Evolutionary conservation across 2,888 invertebrate genomes (phyloP), one percentile per base, ranked within the genome.

Genomic region (Petrolisthes manimaculis): DNA sequence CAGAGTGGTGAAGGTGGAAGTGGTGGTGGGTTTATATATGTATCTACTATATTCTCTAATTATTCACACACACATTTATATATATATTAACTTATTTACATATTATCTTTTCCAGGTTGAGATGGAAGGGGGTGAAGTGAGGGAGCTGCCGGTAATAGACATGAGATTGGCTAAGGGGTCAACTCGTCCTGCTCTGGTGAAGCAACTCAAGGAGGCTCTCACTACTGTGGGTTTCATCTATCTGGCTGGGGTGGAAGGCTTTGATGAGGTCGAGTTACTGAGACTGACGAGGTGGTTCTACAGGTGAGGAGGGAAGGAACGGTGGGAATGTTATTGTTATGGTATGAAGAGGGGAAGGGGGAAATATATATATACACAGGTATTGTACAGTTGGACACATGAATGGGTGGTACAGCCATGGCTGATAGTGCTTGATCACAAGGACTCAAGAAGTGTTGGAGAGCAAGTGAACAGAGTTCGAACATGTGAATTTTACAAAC

Each of bases 191-290:
- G 84, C 18, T 12, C 75, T 84, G 6, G 86, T 67, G 24, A 51
- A 37, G 77, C 75, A 86, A 55, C 81, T 89, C 18, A 24, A 18
- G 37, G 79, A 88, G 14, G 89, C 83, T 5, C 86, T 90, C 8
- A 84, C 83, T 8, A 84, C 83, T 4, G 83, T 89, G 51, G 90
- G 90, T 0, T 90, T 90, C 71, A 78, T 89, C 77, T 90, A 90
- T 84, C 84, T 89, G 4, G 61, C 53, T 12, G 89, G 89, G 55
- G 83, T 90, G n/a, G 86, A 86, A 18, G 86, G 83, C 24, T 89
- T 83, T 69, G 90, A 90, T 12, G 85, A 83, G 51, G 69, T 21
- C 14, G 86, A 84, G 18, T 84, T 90, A 24, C 84, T 86, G 1
- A 67, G 79, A 21, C 84, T 86, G 55, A 85, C 86, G 1, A 74